A percentile compares a stretch with the other conserved stretches of the same genome.
Evolutionary conservation across 1,140 invertebrate genomes (phyloP).

Genomic region (Leptoteleia sp.): DNA sequence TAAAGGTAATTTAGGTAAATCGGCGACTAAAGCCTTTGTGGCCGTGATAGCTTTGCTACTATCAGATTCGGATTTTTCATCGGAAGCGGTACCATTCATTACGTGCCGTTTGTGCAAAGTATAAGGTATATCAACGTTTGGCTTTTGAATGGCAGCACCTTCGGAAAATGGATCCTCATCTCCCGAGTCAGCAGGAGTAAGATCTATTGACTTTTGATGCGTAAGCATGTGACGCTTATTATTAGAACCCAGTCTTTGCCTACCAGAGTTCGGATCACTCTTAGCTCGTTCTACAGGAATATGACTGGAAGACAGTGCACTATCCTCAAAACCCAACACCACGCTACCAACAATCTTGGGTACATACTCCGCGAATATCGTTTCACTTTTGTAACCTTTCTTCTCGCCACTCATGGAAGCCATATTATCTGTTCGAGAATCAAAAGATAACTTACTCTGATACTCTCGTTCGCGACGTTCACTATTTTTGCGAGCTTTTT

Average conservation of each 20-base stretch:
- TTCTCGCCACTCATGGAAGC: slow-evolving; percentile 68
- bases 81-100: slow-evolving; percentile 89
- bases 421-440: slow-evolving; percentile 72
- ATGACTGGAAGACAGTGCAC: slow-evolving; percentile 78
- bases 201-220: slow-evolving; percentile 92
- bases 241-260: slow-evolving; percentile 86
- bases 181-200: slow-evolving; percentile 90
- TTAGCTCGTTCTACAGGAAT: slow-evolving; percentile 90
- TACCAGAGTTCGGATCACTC: slow-evolving; percentile 90
- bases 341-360: slow-evolving; percentile 79
- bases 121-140: slow-evolving; percentile 89
- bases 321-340: slow-evolving; percentile 79
- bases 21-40: slow-evolving; percentile 62
- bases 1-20: slow-evolving; percentile 76
- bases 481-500: slow-evolving; percentile 75
- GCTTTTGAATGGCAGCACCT: slow-evolving; percentile 77
- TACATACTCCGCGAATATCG: slow-evolving; percentile 79
- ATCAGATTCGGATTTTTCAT: slow-evolving; percentile 78
- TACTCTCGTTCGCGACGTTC: slow-evolving; percentile 75
- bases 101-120: slow-evolving; percentile 90
- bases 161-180: slow-evolving; percentile 88
- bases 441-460: slow-evolving; percentile 70
- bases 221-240: slow-evolving; percentile 88
- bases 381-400: slow-evolving; percentile 69
- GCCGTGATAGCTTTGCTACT: slow-evolving; percentile 71